Evolutionary conservation across 1,140 invertebrate species (phyloP).

Genomic region (Asbolus verrucosus): DNA sequence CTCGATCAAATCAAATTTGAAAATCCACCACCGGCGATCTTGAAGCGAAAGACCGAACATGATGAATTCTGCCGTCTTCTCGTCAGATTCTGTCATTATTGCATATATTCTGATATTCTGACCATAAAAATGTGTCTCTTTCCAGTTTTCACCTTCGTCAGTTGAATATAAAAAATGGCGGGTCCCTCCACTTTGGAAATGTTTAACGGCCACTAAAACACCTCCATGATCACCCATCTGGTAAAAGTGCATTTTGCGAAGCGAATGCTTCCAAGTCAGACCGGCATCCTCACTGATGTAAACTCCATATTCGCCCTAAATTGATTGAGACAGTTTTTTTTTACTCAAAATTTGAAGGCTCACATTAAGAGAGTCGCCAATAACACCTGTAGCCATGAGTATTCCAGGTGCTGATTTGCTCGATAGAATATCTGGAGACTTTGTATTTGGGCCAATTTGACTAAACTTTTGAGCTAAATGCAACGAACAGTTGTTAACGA

Average conservation of each 20-base stretch:
- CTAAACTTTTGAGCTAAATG: conserved; percentile 89
- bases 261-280: conserved; percentile 80
- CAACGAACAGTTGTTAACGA: conserved; percentile 80
- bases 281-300: conserved; percentile 89
- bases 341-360: too few relatives aligned
- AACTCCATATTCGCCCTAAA: conserved; percentile 80
- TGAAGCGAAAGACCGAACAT: conserved; percentile 86
- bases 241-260: conserved; percentile 88
- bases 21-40: conserved; percentile 87
- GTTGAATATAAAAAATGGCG: conserved; percentile 84
- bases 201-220: conserved; percentile 85
- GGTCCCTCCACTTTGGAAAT: conserved; percentile 82
- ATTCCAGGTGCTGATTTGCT: conserved; percentile 89
- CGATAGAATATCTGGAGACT: conserved; percentile 85
- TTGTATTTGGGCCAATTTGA: conserved; percentile 82
- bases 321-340: too few relatives aligned
- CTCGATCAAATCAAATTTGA: conserved; percentile 82
- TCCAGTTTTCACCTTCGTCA: conserved; percentile 88
- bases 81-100: conserved; percentile 91
- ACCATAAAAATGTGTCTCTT: conserved; percentile 75
- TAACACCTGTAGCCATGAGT: conserved; percentile 86
- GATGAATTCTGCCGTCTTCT: conserved; percentile 91
- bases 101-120: conserved; percentile 84
- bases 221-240: conserved; percentile 93
- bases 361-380: conserved; percentile 80